Percentiles rank a stretch among this genome's conserved stretches.
Evolutionary conservation across 2,113 vertebrate genomes (phyloP).

Genomic region (Ptychochromis oligacanthus): DNA sequence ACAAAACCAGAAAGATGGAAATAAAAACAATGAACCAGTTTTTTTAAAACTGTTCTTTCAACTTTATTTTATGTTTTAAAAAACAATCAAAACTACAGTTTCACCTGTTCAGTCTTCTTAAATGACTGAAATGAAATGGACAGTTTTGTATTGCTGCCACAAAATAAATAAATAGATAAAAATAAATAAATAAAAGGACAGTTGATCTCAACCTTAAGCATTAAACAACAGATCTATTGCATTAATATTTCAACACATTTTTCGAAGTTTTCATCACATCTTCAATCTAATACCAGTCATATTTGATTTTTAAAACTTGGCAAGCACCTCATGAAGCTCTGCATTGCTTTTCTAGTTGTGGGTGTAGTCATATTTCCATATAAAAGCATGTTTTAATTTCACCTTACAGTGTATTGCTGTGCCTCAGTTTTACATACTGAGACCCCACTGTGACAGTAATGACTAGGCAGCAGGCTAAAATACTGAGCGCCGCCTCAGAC

Average conservation of each 20-base stretch:
- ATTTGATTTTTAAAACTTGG: not conserved
- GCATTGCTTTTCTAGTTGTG: not conserved
- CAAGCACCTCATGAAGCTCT: not conserved
- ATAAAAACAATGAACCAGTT: too few relatives aligned
- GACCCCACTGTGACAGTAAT: constrained; percentile 56
- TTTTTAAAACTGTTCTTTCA: not conserved
- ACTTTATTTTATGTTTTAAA: not conserved
- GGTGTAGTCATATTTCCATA: not conserved
- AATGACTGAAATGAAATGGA: not conserved
- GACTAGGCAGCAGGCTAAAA: constrained; percentile 43
- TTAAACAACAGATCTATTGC: not conserved
- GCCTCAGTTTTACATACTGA: constrained; percentile 15
- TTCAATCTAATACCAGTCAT: not conserved
- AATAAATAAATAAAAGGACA: not conserved
- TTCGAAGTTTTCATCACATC: not conserved
- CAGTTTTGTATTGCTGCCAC: not conserved
- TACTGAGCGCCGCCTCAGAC: constrained; percentile 36
- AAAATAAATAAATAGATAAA: not conserved
- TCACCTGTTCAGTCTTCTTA: not conserved
- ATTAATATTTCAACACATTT: not conserved
- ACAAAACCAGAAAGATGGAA: too few relatives aligned
- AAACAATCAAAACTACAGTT: not conserved
- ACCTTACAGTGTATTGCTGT: not conserved
- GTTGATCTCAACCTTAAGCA: not conserved
- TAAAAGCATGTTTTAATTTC: not conserved